A percentile compares a stretch with the other conserved stretches of the same genome.
Conservation (phyloP, 2,888 invertebrate species). For the Litoditis marina region DNA sequence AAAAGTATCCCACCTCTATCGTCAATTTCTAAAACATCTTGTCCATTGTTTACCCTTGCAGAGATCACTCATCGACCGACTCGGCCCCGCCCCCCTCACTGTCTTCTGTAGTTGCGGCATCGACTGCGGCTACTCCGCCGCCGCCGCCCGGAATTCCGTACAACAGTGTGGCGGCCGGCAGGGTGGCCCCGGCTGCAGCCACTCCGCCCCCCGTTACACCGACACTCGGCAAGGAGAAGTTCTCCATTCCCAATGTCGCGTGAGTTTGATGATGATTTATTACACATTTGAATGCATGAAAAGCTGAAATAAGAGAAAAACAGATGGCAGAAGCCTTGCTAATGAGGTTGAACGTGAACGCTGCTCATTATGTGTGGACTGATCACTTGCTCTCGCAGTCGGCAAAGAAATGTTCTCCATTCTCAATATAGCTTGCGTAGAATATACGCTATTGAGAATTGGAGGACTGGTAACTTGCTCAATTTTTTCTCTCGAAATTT, state of each 20-base stretch:
- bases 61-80: constrained; percentile 6
- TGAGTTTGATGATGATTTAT: constrained; percentile 1
- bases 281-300: not conserved
- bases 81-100: constrained; percentile 1
- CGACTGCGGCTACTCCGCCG: constrained; percentile 58
- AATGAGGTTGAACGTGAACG: too few relatives aligned
- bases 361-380: not conserved
- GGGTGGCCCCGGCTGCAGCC: constrained; percentile 12
- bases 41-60: too few relatives aligned
- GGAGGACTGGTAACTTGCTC: too few relatives aligned
- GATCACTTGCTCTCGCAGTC: too few relatives aligned
- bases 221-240: constrained; percentile 12
- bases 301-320: too few relatives aligned
- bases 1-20: too few relatives aligned
- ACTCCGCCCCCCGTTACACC: constrained; percentile 14
- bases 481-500: too few relatives aligned
- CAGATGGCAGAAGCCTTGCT: too few relatives aligned
- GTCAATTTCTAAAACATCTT: too few relatives aligned
- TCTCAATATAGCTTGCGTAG: too few relatives aligned
- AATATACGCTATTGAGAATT: too few relatives aligned
- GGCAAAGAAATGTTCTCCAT: too few relatives aligned
- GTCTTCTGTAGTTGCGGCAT: not conserved
- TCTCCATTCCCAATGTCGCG: constrained; percentile 18
- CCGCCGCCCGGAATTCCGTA: constrained; percentile 57
- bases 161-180: constrained; percentile 56